phyloP scores from a whole-genome alignment of 2,888 invertebrate species.

The Campaea margaritaria region DNA sequence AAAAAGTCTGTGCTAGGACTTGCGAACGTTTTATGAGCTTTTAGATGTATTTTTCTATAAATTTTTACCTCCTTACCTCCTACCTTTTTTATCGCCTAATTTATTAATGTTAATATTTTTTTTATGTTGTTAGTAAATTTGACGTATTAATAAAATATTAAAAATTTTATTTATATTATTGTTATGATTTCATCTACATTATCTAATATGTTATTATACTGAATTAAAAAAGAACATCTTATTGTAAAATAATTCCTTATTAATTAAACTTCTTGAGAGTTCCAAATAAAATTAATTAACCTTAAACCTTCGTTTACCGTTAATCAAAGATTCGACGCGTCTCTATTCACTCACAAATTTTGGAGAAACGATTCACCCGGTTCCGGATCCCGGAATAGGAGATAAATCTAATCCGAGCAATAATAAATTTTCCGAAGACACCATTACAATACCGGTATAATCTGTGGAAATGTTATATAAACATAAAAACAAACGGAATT shows the following conservation, averaged over 20 bases:
- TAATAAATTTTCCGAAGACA: slow-evolving; percentile 42
- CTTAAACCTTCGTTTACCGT: slow-evolving; percentile 8
- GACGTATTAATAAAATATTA: too few relatives aligned
- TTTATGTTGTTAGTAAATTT: too few relatives aligned
- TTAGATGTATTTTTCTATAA: too few relatives aligned
- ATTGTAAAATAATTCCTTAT: too few relatives aligned
- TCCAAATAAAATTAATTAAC: slow-evolving; percentile 20
- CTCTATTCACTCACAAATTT: slow-evolving; percentile 28
- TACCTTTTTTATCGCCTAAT: too few relatives aligned
- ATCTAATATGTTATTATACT: too few relatives aligned
- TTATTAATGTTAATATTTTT: too few relatives aligned
- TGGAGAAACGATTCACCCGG: slow-evolving; percentile 39
- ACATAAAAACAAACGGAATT: slow-evolving; percentile 23
- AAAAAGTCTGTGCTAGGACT: not conserved
- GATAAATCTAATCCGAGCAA: slow-evolving; percentile 43
- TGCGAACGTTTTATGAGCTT: too few relatives aligned
- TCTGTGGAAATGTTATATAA: slow-evolving; percentile 24
- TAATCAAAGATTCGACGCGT: slow-evolving; percentile 18
- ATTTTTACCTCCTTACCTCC: too few relatives aligned
- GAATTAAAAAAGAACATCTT: too few relatives aligned
- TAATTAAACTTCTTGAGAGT: slow-evolving; percentile 10
- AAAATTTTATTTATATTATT: too few relatives aligned
- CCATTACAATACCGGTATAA: slow-evolving; percentile 38
- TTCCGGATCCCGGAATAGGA: slow-evolving; percentile 38
- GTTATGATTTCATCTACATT: too few relatives aligned